phyloP scores from a whole-genome alignment of 2,113 vertebrate species.

The Dolichallabes microphthalmus region DNA sequence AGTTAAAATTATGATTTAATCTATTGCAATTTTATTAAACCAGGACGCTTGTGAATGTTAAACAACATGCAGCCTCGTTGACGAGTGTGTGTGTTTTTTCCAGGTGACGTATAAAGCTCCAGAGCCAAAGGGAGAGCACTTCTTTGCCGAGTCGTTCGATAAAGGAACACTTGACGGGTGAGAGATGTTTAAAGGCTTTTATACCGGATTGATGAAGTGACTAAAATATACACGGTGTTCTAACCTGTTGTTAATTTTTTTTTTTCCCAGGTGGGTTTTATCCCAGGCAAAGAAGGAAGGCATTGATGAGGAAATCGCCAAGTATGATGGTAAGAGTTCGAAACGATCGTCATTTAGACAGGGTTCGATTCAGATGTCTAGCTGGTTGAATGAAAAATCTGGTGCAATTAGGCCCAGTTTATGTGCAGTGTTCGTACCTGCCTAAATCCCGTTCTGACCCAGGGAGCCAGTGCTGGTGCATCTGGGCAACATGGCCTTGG shows the following conservation, averaged over 20 bases:
- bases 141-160: constrained; percentile 91
- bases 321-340: constrained; percentile 86
- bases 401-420: too few species aligned
- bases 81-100: background rate
- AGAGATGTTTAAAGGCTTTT: constrained; percentile 58
- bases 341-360: background rate
- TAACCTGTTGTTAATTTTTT: background rate
- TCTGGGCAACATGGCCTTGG: background rate
- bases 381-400: background rate
- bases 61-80: background rate
- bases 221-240: background rate
- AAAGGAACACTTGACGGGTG: constrained; percentile 90
- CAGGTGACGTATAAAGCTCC: constrained; percentile 93
- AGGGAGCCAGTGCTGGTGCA: background rate
- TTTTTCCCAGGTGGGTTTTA: constrained; percentile 81
- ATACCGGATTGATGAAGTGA: background rate
- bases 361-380: background rate
- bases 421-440: too few species aligned
- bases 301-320: constrained; percentile 93
- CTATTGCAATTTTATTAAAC: background rate
- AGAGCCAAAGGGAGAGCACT: constrained; percentile 89
- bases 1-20: background rate
- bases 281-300: constrained; percentile 97
- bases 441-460: background rate
- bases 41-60: background rate